Evolutionary conservation across 2,113 vertebrate genomes (phyloP).

Genomic region (Crotalus viridis): DNA sequence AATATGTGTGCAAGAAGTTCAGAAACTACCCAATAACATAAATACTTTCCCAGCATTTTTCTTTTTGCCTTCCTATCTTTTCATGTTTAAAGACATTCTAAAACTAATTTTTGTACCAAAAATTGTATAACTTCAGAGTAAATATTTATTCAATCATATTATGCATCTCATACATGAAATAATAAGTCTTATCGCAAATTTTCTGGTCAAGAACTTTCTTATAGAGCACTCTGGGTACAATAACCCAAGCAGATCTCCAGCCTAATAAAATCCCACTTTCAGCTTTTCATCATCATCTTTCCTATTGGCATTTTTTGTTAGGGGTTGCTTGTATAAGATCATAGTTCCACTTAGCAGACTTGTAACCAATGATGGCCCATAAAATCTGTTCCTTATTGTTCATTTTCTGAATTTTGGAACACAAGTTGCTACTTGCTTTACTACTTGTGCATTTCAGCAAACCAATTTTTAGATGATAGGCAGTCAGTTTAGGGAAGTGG

Average conservation of each 20-base stretch:
- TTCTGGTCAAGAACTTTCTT: not conserved
- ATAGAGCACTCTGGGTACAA: not conserved
- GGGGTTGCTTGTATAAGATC: not conserved
- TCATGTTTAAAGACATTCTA: not conserved
- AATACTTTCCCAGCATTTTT: not conserved
- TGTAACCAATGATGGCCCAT: not conserved
- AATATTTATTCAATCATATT: not conserved
- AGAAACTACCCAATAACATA: not conserved
- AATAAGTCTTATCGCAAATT: not conserved
- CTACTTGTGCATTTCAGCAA: not conserved
- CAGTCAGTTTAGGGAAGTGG: not conserved
- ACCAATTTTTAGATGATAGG: not conserved
- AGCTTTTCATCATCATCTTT: not conserved
- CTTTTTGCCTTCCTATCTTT: not conserved
- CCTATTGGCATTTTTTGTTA: not conserved
- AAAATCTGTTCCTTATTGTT: not conserved
- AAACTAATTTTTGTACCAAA: not conserved
- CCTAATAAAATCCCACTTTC: not conserved
- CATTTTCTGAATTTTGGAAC: not conserved
- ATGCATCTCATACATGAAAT: not conserved
- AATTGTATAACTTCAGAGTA: not conserved
- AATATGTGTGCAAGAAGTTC: not conserved
- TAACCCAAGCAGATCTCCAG: not conserved
- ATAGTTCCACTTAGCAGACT: not conserved
- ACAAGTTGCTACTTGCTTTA: not conserved